A percentile compares a stretch with the other conserved stretches of the same genome.
Conservation (phyloP, 2,797 vertebrate genomes). For the Synaphobranchus kaupii region DNA sequence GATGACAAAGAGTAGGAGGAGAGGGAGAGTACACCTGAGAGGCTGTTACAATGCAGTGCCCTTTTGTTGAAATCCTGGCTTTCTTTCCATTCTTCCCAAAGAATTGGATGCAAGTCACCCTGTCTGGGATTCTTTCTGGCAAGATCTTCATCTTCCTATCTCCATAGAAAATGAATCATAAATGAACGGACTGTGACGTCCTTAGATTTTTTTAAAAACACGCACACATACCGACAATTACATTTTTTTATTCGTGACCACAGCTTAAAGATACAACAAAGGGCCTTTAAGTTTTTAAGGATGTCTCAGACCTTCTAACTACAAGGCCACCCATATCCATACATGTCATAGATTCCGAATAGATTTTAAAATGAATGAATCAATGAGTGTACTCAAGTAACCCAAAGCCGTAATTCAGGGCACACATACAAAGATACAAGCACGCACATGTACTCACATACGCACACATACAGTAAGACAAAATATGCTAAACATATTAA, state of each 20-base stretch:
- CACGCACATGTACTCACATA: background rate
- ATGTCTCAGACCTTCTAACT: too few relatives aligned
- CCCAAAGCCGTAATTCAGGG: too few relatives aligned
- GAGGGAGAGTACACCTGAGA: background rate
- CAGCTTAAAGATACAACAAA: too few relatives aligned
- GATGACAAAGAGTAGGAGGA: background rate
- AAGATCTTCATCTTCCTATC: background rate
- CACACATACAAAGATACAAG: too few relatives aligned
- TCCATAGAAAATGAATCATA: background rate
- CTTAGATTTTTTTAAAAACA: background rate
- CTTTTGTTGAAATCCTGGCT: background rate
- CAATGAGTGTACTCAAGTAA: too few relatives aligned
- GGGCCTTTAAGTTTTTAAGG: too few relatives aligned
- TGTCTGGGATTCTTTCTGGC: background rate
- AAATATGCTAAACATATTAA: background rate
- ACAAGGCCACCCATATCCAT: background rate
- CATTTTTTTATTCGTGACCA: too few relatives aligned
- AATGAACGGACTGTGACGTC: background rate
- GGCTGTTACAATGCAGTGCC: background rate
- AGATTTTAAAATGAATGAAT: too few relatives aligned
- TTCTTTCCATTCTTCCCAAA: background rate
- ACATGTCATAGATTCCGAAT: too few relatives aligned
- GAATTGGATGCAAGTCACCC: background rate
- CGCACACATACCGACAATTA: background rate
- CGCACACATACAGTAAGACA: background rate